Evolutionary conservation across 1,140 invertebrate genomes (phyloP).

Genomic region (Trichomalopsis sarcophagae): DNA sequence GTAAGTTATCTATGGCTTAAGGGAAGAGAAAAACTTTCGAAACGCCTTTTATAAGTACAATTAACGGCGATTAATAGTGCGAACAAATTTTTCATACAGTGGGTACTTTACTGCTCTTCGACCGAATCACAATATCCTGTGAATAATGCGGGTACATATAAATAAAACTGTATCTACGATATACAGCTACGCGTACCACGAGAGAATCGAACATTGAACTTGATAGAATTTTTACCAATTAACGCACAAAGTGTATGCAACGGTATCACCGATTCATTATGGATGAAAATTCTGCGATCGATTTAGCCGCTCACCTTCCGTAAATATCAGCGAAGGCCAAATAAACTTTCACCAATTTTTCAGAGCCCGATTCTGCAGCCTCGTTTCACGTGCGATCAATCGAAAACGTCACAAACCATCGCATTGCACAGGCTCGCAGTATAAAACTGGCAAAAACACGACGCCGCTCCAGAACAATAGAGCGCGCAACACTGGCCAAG

Average conservation of each 20-base stretch:
- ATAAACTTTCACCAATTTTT: conserved; percentile 4
- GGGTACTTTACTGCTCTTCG: too few relatives aligned
- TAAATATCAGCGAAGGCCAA: neutral
- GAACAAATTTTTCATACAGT: too few relatives aligned
- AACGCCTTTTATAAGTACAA: too few relatives aligned
- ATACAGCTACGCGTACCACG: neutral
- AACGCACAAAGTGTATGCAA: neutral
- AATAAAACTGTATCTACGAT: neutral
- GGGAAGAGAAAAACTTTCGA: neutral
- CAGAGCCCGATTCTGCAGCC: neutral
- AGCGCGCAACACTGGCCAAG: too few relatives aligned
- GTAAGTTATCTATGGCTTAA: neutral
- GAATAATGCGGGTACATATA: too few relatives aligned
- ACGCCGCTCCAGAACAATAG: neutral
- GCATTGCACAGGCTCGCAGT: neutral
- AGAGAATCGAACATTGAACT: neutral
- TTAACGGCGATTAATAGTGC: too few relatives aligned
- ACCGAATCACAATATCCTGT: too few relatives aligned
- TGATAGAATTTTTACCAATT: neutral
- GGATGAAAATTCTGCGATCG: neutral
- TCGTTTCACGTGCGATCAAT: neutral
- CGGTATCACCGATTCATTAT: neutral
- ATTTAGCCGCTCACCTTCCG: neutral
- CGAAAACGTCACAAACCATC: neutral
- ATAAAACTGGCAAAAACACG: neutral